Base-by-base conservation (phyloP, 1,140 invertebrate genomes). In the Cyclargus thomasi region DNA sequence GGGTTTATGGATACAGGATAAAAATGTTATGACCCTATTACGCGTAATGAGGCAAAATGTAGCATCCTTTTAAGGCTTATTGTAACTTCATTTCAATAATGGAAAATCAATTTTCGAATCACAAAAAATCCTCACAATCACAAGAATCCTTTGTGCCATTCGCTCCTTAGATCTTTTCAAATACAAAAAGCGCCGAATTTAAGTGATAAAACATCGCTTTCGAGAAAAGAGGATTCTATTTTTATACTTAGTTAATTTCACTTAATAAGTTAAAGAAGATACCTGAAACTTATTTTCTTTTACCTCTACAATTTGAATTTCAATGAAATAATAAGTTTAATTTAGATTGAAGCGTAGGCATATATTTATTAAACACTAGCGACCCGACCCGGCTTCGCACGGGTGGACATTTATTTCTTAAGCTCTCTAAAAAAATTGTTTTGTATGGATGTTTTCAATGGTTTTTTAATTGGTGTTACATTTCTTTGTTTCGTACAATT, bases 21-120 rank as follows among this genome's bases (percentile, higher is more conserved):
- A 39, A 39, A 47, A 14, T 47, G 14, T 47, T 47, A 47, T 4
- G 39, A 47, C 14, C 29, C 29, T 29, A 29, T 29, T 29, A 29
- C 6, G 39, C 39, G 10, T 14, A 47, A 47, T 47, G 39, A 47
- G 39, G 39, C 39, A 16, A 47, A 47, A 47, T 16, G 39, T 29
- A 29, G 29, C 29, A 47, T 16, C 14, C 39, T 11, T 29, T 29
- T 29, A 29, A 29, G 29, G 29, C 8, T 47, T 47, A 47, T 11
- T 47, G 39, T 47, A 29, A 47, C 39, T 47, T 47, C 39, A 16
- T 47, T 47, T 14, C 14, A 11, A 47, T 47, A 47, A 47, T 47
- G 39, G 39, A 47, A 47, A 47, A 47, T 47, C 39, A 47, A 47
- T 47, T 47, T 47, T 47, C 39, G 39, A 16, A 47, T 47, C 39